Evolutionary conservation across 2,797 vertebrate species (phyloP), one percentile per base, ranked within the genome.

Genomic region (Propithecus perrieri): DNA sequence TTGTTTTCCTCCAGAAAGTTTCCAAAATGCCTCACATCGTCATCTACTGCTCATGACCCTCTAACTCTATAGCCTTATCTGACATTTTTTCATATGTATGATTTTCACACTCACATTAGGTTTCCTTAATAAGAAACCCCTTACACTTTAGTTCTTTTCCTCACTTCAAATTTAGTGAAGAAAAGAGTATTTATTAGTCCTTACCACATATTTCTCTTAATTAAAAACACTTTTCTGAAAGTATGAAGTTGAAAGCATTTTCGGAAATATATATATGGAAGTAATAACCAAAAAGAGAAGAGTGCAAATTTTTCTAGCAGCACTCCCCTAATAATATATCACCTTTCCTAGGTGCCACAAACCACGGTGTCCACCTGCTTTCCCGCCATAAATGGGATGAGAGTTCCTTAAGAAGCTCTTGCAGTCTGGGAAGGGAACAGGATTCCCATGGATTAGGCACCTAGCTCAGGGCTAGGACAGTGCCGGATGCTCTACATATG

Each of bases 91-190:
- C 38, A 59, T 7, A 35, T 33, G 38, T 53, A 33, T 22, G 33
- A 48, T 65, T 69, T 65, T 74, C 79, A 89, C 30, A 26, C 41
- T 33, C 35, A 71, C 63, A 72, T 11, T 26, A 41, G 3, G 13
- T 79, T 95, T 88, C 65, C 57, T 94, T 91, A 48, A 26, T 33
- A 55, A 38, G 80, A 75, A 48, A 63, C 4, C 35, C 91, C 46
- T 84, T 50, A 69, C 67, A 69, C 67, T 79, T 83, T 10, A 79
- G 55, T 24, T 86, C 20, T 41, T 90, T 75, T n/a, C 53, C 30
- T 85, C 26, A 75, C 61, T 85, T 93, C 59, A 69, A 75, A 61
- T 53, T 81, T 94, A 96, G 87, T 41, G 50, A 88, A 81, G 79
- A 78, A 50, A 65, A 35, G 30, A 35, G 2, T 79, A 61, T n/a